Conservation (phyloP, 1,140 invertebrate genomes). For the Galendromus occidentalis region DNA sequence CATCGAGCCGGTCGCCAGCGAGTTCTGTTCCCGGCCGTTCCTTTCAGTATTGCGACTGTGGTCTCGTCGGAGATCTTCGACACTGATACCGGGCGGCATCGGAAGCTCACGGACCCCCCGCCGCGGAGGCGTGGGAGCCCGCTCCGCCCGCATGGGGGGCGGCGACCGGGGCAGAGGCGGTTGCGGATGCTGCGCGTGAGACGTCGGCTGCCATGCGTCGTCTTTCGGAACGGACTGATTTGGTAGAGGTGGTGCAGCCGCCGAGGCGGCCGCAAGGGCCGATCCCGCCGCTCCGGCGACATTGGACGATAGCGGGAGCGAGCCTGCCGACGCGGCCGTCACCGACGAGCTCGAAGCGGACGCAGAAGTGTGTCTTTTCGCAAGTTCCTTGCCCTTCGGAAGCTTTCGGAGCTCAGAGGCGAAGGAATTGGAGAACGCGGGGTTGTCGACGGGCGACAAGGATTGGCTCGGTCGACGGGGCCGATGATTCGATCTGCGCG, state of each 20-base stretch:
- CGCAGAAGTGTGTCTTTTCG: constrained; percentile 29
- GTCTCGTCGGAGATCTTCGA: constrained; percentile 18
- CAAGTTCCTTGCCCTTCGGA: constrained; percentile 1
- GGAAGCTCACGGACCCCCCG: constrained; percentile 63
- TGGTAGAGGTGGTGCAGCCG: constrained; percentile 22
- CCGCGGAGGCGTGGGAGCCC: constrained; percentile 32
- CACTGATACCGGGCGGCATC: constrained; percentile 51
- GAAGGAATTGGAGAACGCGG: not conserved
- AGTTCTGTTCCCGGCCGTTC: constrained; percentile 13
- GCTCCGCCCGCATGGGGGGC: constrained; percentile 21
- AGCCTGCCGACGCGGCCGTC: constrained; percentile 14
- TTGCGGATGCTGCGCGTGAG: constrained; percentile 15
- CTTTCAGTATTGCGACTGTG: not conserved
- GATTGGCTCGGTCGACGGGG: constrained; percentile 25
- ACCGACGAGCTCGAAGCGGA: constrained; percentile 30
- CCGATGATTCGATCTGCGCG: constrained; percentile 13
- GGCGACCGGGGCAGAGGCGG: constrained; percentile 23
- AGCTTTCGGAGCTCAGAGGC: constrained; percentile 8
- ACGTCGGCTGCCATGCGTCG: not conserved
- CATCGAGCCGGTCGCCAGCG: constrained; percentile 29
- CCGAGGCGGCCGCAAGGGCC: not conserved
- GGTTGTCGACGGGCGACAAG: constrained; percentile 11
- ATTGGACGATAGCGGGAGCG: constrained; percentile 18
- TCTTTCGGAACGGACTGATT: constrained; percentile 21
- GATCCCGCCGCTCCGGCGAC: constrained; percentile 14